phyloP scores from a whole-genome alignment of 2,113 vertebrate species.

The Sander lucioperca region DNA sequence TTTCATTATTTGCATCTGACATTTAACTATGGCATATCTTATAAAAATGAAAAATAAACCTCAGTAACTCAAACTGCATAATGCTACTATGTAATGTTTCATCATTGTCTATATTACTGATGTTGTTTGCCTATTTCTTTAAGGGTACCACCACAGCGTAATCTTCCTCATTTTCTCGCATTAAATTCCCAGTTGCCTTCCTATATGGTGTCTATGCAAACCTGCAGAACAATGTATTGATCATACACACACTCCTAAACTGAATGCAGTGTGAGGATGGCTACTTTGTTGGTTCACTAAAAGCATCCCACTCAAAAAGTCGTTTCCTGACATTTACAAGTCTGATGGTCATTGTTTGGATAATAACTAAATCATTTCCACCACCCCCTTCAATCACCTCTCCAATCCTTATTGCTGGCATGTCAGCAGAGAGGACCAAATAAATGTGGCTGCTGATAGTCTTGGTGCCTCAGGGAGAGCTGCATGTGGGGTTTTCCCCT shows the following conservation, averaged over 20 bases:
- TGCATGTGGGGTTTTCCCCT: constrained; percentile 54
- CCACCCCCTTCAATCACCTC: background rate
- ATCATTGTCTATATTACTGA: background rate
- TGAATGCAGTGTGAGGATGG: background rate
- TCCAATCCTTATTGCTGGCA: constrained; percentile 28
- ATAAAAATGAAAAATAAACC: background rate
- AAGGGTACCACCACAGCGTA: background rate
- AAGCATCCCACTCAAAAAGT: constrained; percentile 17
- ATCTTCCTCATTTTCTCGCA: background rate
- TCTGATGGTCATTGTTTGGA: constrained; percentile 55
- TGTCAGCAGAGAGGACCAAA: constrained; percentile 31
- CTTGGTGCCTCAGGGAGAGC: constrained; percentile 51
- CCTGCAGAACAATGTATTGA: background rate
- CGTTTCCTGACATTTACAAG: constrained; percentile 51
- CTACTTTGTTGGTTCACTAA: constrained; percentile 37
- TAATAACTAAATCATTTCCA: constrained; percentile 44
- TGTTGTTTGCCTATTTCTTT: constrained; percentile 17
- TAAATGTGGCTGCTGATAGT: constrained; percentile 49
- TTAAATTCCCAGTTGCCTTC: constrained; percentile 6
- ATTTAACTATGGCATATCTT: constrained; percentile 4
- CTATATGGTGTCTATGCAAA: background rate
- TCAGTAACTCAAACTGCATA: background rate
- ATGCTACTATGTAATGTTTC: background rate
- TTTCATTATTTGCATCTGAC: constrained; percentile 21
- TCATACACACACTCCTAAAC: background rate